Conservation (phyloP, 2,797 vertebrate species). For the Cynodonichthys magdalenae region DNA sequence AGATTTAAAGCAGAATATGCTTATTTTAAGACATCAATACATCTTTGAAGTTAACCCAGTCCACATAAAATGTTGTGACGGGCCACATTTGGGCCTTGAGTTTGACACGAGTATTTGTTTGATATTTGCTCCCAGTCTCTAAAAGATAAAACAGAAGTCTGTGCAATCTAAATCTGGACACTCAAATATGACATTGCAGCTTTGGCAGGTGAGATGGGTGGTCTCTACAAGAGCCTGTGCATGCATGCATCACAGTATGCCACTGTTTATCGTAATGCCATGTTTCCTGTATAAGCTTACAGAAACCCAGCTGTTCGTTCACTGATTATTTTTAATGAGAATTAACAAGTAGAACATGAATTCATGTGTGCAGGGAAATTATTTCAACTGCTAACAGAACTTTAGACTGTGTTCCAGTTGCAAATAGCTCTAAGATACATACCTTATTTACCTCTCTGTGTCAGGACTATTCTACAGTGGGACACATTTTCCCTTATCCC, state of each 20-base stretch:
- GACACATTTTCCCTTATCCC: conserved; percentile 37
- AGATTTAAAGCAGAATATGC: no score
- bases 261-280: conserved; percentile 25
- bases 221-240: conserved; percentile 42
- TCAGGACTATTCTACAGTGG: conserved; percentile 50
- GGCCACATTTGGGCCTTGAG: no score
- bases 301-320: conserved; percentile 35
- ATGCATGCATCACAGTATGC: conserved; percentile 16
- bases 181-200: conserved; percentile 30
- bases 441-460: conserved; percentile 60
- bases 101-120: no score
- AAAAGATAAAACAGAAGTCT: conserved; percentile 31
- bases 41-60: no score
- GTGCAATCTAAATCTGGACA: conserved; percentile 45
- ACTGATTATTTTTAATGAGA: conserved; percentile 22
- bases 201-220: conserved; percentile 37
- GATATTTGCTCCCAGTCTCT: conserved; percentile 22
- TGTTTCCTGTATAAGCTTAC: conserved; percentile 37
- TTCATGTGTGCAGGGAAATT: conserved; percentile 54
- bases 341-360: conserved; percentile 33
- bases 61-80: no score
- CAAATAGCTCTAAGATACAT: conserved; percentile 7
- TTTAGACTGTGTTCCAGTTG: conserved; percentile 48
- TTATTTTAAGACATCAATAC: no score
- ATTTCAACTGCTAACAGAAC: conserved; percentile 39